Conservation (phyloP, 2,797 vertebrate genomes). For the Astyanax mexicanus region DNA sequence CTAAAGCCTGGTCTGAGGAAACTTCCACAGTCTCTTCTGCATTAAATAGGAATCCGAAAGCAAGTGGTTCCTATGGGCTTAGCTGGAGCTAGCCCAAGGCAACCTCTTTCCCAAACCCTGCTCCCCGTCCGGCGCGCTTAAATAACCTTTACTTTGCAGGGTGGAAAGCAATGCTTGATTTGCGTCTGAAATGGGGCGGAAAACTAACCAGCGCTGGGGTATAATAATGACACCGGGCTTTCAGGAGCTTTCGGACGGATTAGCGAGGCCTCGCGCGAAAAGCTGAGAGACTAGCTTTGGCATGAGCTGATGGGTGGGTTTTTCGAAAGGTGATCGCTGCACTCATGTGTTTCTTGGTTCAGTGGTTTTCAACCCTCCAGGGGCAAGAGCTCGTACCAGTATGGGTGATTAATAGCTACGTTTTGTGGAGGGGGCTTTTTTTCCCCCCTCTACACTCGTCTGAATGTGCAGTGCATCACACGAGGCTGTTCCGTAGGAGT, state of each 20-base stretch:
- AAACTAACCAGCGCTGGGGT: constrained; percentile 65
- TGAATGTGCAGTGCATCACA: constrained; percentile 46
- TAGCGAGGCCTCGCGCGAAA: constrained; percentile 50
- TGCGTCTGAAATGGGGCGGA: constrained; percentile 71
- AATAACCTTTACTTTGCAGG: constrained; percentile 59
- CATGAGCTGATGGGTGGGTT: constrained; percentile 37
- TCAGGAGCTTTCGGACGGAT: constrained; percentile 50
- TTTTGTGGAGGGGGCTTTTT: constrained; percentile 29
- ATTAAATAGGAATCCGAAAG: constrained; percentile 9
- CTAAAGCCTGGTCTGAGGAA: constrained; percentile 4
- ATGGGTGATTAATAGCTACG: constrained; percentile 52
- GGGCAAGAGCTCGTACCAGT: constrained; percentile 27
- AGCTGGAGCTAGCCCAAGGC: constrained; percentile 35
- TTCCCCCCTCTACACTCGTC: neutral
- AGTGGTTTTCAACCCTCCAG: constrained; percentile 33
- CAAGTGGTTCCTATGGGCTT: constrained; percentile 25
- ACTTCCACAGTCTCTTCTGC: neutral
- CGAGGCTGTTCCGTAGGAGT: constrained; percentile 38
- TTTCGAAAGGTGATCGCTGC: constrained; percentile 54
- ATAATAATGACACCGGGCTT: constrained; percentile 53
- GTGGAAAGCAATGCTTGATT: constrained; percentile 64
- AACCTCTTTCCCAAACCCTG: constrained; percentile 46
- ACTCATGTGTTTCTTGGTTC: constrained; percentile 29
- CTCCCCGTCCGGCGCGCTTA: constrained; percentile 55
- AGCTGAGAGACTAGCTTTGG: constrained; percentile 29